Evolutionary conservation across 2,797 vertebrate genomes (phyloP).

Genomic region (Protonibea diacanthus): DNA sequence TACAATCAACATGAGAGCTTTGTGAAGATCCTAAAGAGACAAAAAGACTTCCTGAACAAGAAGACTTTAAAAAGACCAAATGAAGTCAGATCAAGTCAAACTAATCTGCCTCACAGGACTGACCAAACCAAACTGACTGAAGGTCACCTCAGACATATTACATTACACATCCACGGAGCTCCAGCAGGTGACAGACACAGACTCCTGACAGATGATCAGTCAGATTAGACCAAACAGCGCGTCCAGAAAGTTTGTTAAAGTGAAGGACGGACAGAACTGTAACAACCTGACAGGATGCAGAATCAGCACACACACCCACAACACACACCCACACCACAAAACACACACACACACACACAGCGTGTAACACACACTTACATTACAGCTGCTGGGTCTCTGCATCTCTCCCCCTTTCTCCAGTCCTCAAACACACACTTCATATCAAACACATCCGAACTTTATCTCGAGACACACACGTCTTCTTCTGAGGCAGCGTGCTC

Average conservation of each 20-base stretch:
- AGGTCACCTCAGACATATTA: conserved; percentile 23
- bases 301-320: conserved; percentile 44
- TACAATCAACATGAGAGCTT: background rate
- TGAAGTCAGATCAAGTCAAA: no score
- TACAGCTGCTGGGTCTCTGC: conserved; percentile 78
- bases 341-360: conserved; percentile 47
- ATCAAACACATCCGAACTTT: conserved; percentile 16
- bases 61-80: background rate
- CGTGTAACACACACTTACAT: conserved; percentile 70
- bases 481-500: background rate
- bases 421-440: conserved; percentile 55
- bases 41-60: background rate
- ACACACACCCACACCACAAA: conserved; percentile 46
- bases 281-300: conserved; percentile 31
- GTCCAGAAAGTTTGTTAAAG: background rate
- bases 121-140: background rate
- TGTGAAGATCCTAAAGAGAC: background rate
- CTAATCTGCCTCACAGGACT: no score
- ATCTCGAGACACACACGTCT: conserved; percentile 2
- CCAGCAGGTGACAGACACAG: background rate
- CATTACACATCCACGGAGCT: rapidly evolving
- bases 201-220: background rate
- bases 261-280: conserved; percentile 18
- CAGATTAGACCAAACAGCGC: background rate
- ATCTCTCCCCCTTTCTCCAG: conserved; percentile 43